phyloP scores from a whole-genome alignment of 1,140 invertebrate species.

The Asbolus verrucosus region DNA sequence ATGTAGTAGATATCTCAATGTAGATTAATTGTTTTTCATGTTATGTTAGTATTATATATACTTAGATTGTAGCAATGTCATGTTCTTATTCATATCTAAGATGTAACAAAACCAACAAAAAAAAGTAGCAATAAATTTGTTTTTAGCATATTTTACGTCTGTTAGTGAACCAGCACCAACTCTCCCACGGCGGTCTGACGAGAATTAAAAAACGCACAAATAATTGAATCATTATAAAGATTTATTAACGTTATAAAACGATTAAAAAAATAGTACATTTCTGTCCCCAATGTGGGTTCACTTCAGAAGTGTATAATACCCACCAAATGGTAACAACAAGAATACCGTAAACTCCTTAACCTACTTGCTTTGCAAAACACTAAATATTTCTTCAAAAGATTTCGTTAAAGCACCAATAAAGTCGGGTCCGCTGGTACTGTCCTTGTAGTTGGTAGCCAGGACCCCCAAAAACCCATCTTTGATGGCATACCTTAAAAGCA shows the following conservation, averaged over 20 bases:
- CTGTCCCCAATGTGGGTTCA: no score
- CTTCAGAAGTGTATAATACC: conserved; percentile 1
- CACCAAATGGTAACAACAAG: not conserved
- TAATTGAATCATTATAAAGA: no score
- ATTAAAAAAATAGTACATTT: no score
- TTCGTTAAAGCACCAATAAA: conserved; percentile 78
- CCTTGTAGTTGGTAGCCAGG: conserved; percentile 82
- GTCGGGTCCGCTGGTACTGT: conserved; percentile 75
- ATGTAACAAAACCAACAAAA: conserved; percentile 30
- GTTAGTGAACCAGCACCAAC: no score
- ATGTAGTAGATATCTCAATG: conserved; percentile 16
- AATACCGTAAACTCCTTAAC: conserved; percentile 7
- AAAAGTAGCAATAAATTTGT: not conserved
- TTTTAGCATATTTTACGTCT: no score
- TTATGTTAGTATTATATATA: conserved; percentile 41
- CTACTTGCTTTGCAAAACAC: conserved; percentile 59
- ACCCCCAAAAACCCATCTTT: conserved; percentile 81
- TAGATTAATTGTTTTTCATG: conserved; percentile 33
- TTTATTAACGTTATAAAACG: no score
- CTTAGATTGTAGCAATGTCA: conserved; percentile 5
- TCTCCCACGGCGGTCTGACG: no score
- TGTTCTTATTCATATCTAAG: conserved; percentile 17
- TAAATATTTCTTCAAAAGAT: conserved; percentile 75
- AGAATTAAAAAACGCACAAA: no score
- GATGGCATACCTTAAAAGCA: conserved; percentile 76